Percentiles rank a stretch among this genome's conserved stretches.
These are phyloP conservation scores for Drosophila infuscata DNA, from an alignment of 2,888 invertebrate species.

Conservation along the genomic window DNA sequence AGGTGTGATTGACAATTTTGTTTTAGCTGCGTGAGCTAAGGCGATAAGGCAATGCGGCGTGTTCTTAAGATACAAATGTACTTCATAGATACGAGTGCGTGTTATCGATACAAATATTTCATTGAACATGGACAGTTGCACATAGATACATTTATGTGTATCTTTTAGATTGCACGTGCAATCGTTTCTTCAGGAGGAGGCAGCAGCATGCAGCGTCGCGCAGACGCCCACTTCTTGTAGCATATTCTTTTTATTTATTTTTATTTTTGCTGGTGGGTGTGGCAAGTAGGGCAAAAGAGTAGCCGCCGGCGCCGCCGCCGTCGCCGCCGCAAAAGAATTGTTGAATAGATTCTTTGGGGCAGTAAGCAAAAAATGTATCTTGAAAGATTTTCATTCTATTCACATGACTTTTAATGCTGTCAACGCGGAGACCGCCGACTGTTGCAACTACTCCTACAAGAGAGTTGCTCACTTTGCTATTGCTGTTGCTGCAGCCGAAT, in stretches of 20 bases:
- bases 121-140: background rate
- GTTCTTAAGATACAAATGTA: background rate
- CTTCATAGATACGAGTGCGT: background rate
- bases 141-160: slow-evolving; percentile 5
- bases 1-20: slow-evolving; percentile 6
- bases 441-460: slow-evolving; percentile 22
- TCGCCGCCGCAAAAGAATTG: slow-evolving; percentile 12
- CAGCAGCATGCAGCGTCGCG: slow-evolving; percentile 8
- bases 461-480: slow-evolving; percentile 50
- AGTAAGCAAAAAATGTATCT: slow-evolving; percentile 5
- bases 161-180: slow-evolving; percentile 23
- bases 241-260: background rate
- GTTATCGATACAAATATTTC: background rate
- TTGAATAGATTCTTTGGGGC: slow-evolving; percentile 19
- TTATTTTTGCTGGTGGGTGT: slow-evolving; percentile 63
- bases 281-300: slow-evolving; percentile 52
- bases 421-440: slow-evolving; percentile 66
- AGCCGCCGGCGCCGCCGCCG: background rate
- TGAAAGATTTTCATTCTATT: slow-evolving; percentile 26
- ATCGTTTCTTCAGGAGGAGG: background rate
- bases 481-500: slow-evolving; percentile 51
- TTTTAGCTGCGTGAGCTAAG: background rate
- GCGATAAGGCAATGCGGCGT: background rate
- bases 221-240: slow-evolving; percentile 49
- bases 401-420: slow-evolving; percentile 70